Evolutionary conservation across 1,140 invertebrate genomes (phyloP).

Genomic region (Platyscapa corneri): DNA sequence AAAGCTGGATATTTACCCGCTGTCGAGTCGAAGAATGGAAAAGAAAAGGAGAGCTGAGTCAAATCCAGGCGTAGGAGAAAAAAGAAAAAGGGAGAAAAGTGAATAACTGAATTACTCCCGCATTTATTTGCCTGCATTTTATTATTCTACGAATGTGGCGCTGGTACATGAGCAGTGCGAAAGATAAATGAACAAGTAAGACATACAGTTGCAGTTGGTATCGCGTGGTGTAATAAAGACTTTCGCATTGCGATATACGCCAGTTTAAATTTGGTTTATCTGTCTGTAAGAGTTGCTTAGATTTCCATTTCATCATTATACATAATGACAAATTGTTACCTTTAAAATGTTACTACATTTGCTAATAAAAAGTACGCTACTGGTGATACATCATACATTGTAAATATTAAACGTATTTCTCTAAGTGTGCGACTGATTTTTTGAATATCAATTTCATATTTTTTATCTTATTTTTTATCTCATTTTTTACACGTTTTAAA

Average conservation of each 20-base stretch:
- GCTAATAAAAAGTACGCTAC: neutral
- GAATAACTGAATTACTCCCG: neutral
- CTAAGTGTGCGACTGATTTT: neutral
- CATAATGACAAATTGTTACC: neutral
- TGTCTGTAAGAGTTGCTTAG: neutral
- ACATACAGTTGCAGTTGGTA: neutral
- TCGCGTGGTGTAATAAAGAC: neutral
- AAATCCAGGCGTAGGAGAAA: neutral
- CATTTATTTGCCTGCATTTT: neutral
- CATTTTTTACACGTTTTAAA: neutral
- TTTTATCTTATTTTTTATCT: neutral
- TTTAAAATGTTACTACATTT: slow-evolving; percentile 8
- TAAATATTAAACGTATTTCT: neutral
- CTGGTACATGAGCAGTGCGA: neutral
- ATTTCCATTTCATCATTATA: neutral
- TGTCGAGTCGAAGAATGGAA: neutral
- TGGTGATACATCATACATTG: neutral
- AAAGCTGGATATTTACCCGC: too few relatives aligned
- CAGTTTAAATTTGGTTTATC: neutral
- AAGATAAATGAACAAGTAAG: neutral
- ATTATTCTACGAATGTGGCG: neutral
- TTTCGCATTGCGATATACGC: neutral
- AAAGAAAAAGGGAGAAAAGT: neutral
- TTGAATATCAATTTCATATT: neutral
- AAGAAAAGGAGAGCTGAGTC: neutral